Conservation (phyloP, 2,797 vertebrate genomes). For the Pelobates cultripes region DNA sequence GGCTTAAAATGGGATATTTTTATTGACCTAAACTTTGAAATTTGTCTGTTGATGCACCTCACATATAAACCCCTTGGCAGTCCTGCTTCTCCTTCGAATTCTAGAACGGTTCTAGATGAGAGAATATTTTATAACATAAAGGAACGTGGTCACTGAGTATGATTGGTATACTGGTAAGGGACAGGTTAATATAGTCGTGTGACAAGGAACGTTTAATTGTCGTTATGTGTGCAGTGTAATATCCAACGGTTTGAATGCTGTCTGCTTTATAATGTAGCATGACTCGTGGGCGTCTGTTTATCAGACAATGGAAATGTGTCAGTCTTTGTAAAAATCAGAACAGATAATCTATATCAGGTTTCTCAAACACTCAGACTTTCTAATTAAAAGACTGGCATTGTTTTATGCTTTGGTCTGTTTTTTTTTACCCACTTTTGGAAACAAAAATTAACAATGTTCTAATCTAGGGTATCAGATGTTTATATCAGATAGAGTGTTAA, state of each 20-base stretch:
- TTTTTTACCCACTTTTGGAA: no score
- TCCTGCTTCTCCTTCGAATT: no score
- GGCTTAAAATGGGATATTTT: no score
- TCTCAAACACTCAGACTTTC: not conserved
- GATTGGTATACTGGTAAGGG: no score
- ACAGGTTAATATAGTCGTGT: no score
- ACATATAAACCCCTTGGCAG: no score
- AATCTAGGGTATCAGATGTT: not conserved
- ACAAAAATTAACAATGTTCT: not conserved
- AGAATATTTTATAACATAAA: no score
- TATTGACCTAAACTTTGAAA: no score
- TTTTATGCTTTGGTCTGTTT: no score
- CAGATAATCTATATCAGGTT: not conserved
- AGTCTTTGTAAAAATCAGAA: conserved; percentile 10
- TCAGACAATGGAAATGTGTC: conserved; percentile 12
- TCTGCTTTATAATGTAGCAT: not conserved
- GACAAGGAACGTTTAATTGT: not conserved
- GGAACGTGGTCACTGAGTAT: no score
- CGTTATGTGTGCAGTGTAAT: not conserved
- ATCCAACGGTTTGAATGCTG: not conserved
- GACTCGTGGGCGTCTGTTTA: conserved; percentile 20
- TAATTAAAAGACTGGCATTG: not conserved
- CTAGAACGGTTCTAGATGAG: no score
- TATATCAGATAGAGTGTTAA: not conserved
- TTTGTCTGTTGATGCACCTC: no score